These are phyloP conservation scores for Drepanosiphum platanoidis DNA, from an alignment of 2,888 invertebrate genomes.

Conservation along the genomic window DNA sequence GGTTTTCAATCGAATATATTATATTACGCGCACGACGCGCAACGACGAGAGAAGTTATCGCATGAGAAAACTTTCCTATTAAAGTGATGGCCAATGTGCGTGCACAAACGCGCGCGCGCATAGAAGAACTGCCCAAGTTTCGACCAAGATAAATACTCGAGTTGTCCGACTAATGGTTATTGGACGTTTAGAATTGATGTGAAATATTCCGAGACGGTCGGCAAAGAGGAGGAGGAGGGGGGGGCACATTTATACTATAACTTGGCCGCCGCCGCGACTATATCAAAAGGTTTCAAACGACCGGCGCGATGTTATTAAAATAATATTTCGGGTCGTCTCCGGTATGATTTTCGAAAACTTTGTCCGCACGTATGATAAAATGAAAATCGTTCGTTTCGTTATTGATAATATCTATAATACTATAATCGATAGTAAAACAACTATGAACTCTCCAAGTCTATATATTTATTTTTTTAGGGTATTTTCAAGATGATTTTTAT, in stretches of 20 bases:
- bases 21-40: background rate
- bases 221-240: background rate
- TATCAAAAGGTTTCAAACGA: no score
- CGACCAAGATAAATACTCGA: conserved; percentile 46
- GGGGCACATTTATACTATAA: background rate
- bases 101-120: background rate
- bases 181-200: conserved; percentile 34
- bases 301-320: no score
- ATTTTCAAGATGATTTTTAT: no score
- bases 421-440: no score
- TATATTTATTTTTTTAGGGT: no score
- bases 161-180: conserved; percentile 52
- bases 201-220: background rate
- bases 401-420: no score
- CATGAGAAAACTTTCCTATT: conserved; percentile 54
- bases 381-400: no score
- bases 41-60: conserved; percentile 22
- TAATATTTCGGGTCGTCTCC: no score
- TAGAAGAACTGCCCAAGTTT: conserved; percentile 46
- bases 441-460: no score
- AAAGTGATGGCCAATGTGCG: conserved; percentile 21
- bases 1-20: conserved; percentile 50
- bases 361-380: no score
- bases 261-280: no score
- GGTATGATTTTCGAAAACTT: no score